phyloP scores from a whole-genome alignment of 2,113 vertebrate species.

The Takifugu bimaculatus region DNA sequence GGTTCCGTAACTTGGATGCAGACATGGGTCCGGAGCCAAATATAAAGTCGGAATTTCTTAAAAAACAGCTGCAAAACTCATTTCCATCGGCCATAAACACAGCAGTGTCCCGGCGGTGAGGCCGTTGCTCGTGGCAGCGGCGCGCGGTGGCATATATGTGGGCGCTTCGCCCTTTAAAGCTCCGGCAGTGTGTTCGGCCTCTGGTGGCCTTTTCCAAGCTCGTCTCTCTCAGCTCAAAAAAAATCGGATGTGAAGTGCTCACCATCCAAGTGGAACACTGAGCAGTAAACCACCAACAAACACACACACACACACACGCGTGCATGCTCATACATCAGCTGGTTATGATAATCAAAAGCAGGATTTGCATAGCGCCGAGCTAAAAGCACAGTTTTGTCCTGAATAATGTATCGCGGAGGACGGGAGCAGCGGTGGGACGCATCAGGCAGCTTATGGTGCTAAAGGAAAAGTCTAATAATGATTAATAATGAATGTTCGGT shows the following conservation, averaged over 20 bases:
- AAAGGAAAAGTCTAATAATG: slow-evolving; percentile 67
- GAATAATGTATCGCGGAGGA: slow-evolving; percentile 69
- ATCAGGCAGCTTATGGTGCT: slow-evolving; percentile 56
- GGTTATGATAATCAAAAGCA: slow-evolving; percentile 70
- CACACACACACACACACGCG: neutral
- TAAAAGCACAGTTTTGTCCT: slow-evolving; percentile 67
- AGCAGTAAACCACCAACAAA: slow-evolving; percentile 46
- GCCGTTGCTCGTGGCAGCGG: slow-evolving; percentile 42
- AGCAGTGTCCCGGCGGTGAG: neutral
- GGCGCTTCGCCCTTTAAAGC: slow-evolving; percentile 69
- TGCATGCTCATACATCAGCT: slow-evolving; percentile 54
- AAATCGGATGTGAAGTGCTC: slow-evolving; percentile 50
- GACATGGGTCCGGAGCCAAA: neutral
- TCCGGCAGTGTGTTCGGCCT: slow-evolving; percentile 59
- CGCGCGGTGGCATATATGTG: slow-evolving; percentile 59
- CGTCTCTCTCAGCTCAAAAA: slow-evolving; percentile 52
- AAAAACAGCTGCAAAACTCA: slow-evolving; percentile 1
- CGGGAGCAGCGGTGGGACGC: slow-evolving; percentile 57
- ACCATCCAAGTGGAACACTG: slow-evolving; percentile 39
- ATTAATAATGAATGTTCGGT: slow-evolving; percentile 66
- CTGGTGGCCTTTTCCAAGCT: slow-evolving; percentile 59
- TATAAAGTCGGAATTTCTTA: too few relatives aligned
- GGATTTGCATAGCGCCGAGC: slow-evolving; percentile 69
- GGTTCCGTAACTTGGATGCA: too few relatives aligned
- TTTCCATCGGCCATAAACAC: slow-evolving; percentile 26